Conservation (phyloP, 2,888 invertebrate species). For the Lissocephala sabroskyi region DNA sequence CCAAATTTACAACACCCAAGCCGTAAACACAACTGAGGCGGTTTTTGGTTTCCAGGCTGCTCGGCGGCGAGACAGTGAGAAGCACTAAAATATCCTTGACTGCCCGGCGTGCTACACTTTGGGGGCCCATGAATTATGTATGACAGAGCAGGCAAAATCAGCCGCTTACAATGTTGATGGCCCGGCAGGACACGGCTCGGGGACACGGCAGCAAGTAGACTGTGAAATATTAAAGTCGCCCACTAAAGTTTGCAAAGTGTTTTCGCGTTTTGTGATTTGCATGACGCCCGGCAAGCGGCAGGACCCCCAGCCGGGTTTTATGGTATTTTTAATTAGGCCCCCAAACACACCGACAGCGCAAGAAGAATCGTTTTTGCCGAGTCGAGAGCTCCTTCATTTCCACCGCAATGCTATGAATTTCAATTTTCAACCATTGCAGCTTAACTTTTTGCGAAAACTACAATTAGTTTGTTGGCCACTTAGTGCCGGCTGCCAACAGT, state of each 20-base stretch:
- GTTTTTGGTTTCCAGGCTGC: too few species aligned
- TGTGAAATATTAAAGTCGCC: slow-evolving; percentile 37
- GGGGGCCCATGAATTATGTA: slow-evolving; percentile 58
- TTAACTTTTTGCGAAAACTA: too few species aligned
- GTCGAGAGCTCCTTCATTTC: too few species aligned
- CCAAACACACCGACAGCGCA: too few species aligned
- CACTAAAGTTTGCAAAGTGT: background rate
- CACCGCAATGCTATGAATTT: too few species aligned
- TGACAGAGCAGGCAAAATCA: slow-evolving; percentile 31
- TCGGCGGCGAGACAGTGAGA: too few species aligned
- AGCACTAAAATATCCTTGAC: slow-evolving; percentile 4
- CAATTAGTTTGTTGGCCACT: too few species aligned
- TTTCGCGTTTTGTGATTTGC: background rate
- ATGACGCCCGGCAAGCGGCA: background rate
- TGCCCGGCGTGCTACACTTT: too few species aligned
- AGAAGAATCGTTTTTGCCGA: too few species aligned
- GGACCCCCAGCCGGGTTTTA: slow-evolving; percentile 19
- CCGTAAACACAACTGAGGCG: slow-evolving; percentile 30
- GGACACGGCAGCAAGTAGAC: slow-evolving; percentile 37
- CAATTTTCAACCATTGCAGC: too few species aligned
- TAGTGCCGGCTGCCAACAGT: too few species aligned
- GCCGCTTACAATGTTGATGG: slow-evolving; percentile 3
- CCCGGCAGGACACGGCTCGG: background rate
- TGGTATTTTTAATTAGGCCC: slow-evolving; percentile 52
- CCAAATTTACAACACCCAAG: slow-evolving; percentile 3